Evolutionary conservation across 2,113 vertebrate genomes (phyloP), one percentile per base, ranked within the genome.

Genomic region (Zeus faber): DNA sequence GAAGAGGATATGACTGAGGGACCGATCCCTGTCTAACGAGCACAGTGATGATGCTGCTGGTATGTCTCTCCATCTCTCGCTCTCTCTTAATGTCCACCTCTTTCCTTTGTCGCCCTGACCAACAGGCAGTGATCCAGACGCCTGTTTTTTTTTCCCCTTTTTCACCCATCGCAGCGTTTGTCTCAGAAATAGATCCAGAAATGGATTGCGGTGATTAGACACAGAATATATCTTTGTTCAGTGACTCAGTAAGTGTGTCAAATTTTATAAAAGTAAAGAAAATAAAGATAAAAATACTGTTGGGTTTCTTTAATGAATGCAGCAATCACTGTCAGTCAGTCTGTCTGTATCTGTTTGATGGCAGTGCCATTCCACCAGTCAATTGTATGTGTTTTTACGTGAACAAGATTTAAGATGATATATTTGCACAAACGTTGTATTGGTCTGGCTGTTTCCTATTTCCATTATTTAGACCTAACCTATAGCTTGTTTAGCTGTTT

Each of bases 201-300:
- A 43, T 54, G 52, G 46, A 29, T 40, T 62, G 49, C 18, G 66
- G 70, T 84, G 70, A 82, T 82, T 73, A 80, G 67, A 46, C 8
- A n/a, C 48, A 62, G 41, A 21, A 53, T 54, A 48, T 53, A 10
- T 73, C 58, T 43, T 11, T 37, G 33, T 37, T n/a, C 5, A 46
- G 20, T 44, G 7, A 58, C 37, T 70, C 23, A 55, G 31, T 58
- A 69, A 59, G 41, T 56, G 52, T 70, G 74, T 26, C 64, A 69
- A 41, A 43, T 48, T 39, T 29, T 58, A 49, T 37, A 75, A 58
- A 21, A 24, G 69, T 58, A 50, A 57, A 59, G 8, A 50, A 23
- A 41, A 2, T 1, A 40, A 58, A 65, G 69, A 1, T 54, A 54
- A 74, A 62, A 54, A 45, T 47, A 65, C 67, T 67, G 65, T 67